Evolutionary conservation across 1,140 invertebrate genomes (phyloP), one percentile per base, ranked within the genome.

Genomic region (Macrocentrus cingulum): DNA sequence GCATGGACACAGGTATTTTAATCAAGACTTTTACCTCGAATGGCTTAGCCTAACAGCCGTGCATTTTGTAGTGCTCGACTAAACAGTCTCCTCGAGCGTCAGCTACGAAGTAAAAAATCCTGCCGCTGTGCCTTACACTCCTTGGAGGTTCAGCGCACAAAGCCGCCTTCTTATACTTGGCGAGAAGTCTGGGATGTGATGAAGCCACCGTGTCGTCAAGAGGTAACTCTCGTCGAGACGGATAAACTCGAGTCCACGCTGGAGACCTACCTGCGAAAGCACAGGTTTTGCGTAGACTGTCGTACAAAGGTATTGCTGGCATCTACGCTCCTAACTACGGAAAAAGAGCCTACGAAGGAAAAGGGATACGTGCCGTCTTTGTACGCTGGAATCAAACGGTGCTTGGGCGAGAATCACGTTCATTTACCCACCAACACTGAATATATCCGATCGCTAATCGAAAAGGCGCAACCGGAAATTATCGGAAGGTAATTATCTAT

Each of bases 261-360:
- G 2, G 91, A 95, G 66, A 90, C 87, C 58, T 97, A 96, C 80
- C 81, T 97, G 32, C 84, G 88, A 55, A 96, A 96, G 81, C 93
- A 97, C 61, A 87, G 93, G 68, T 96, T 96, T 80, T 96, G 93
- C 72, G 85, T 87, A 1, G 94, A 95, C 74, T 97, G 94, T 72
- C 89, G 92, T 56, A 91, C 91, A 57, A 97, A 95, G 82, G 92
- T 96, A 8, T 69, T 92, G 69, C 81, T 88, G 68, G 93, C 94
- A 37, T 95, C 93, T 77, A 89, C 88, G 66, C 83, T 97, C 61
- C 82, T 97, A 64, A 88, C 93, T 42, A 90, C 90, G 69, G 91
- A 95, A 68, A 84, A 88, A 23, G 91, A 94, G 62, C 87, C 87
- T 49, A 80, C 84, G 29, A 91, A 91, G 71, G 92, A 95, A 70